Evolutionary conservation across 2,113 vertebrate genomes (phyloP).

Genomic region (Mola mola): DNA sequence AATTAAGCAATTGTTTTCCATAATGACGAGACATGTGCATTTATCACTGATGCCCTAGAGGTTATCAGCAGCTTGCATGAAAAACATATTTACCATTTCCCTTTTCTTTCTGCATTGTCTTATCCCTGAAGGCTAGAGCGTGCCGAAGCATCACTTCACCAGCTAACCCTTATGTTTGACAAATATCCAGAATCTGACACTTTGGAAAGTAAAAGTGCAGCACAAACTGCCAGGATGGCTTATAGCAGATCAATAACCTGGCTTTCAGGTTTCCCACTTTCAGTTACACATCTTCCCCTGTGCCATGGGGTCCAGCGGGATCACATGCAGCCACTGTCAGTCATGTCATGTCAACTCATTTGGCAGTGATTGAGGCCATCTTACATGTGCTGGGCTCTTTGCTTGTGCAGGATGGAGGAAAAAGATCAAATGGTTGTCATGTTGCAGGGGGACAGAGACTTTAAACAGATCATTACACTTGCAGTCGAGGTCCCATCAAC

Average conservation of each 20-base stretch:
- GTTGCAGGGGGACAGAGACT: neutral
- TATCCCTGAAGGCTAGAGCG: too few relatives aligned
- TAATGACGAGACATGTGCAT: neutral
- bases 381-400: constrained; percentile 7
- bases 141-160: too few relatives aligned
- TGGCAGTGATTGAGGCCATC: constrained; percentile 47
- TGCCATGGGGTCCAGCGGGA: neutral
- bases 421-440: constrained; percentile 10
- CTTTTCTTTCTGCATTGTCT: neutral
- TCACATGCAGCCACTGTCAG: constrained; percentile 11
- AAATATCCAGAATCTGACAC: constrained; percentile 2
- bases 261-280: constrained; percentile 9
- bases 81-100: constrained; percentile 13
- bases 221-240: constrained; percentile 17
- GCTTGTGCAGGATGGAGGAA: neutral
- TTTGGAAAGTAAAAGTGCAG: constrained; percentile 2
- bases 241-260: constrained; percentile 38
- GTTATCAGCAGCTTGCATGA: neutral
- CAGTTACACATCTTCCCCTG: constrained; percentile 1
- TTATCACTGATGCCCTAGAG: neutral
- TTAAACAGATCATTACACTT: too few relatives aligned
- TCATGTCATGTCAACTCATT: constrained; percentile 42
- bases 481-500: too few relatives aligned
- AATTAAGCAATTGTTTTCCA: neutral
- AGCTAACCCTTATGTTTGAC: too few relatives aligned